These are phyloP conservation scores for Thomomys bottae DNA, from an alignment of 2,113 vertebrate genomes.

Conservation along the genomic window DNA sequence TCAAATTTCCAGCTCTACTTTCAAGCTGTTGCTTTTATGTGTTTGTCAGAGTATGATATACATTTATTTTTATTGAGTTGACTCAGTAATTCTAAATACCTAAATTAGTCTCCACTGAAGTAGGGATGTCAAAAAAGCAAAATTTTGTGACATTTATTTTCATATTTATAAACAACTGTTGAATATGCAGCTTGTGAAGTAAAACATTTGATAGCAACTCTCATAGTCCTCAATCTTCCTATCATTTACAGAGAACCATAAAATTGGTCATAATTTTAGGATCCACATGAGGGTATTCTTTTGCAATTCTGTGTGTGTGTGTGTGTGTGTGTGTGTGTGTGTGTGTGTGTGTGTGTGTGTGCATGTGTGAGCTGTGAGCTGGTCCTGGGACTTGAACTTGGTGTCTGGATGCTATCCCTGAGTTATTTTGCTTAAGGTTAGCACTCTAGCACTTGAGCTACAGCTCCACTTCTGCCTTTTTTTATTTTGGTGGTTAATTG, in stretches of 20 bases:
- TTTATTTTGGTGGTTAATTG: too few relatives aligned
- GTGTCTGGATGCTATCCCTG: too few relatives aligned
- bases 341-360: not conserved
- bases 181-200: not conserved
- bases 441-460: too few relatives aligned
- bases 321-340: not conserved
- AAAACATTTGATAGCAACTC: not conserved
- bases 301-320: not conserved
- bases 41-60: not conserved
- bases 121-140: not conserved
- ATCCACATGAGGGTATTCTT: not conserved
- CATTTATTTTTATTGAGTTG: slow-evolving; percentile 29
- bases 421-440: too few relatives aligned
- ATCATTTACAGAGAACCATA: not conserved
- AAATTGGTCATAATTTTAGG: not conserved
- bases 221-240: not conserved
- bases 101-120: not conserved
- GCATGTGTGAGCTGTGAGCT: too few relatives aligned
- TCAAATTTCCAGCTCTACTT: not conserved
- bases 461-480: too few relatives aligned
- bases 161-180: slow-evolving; percentile 33
- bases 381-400: too few relatives aligned
- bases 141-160: not conserved
- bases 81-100: slow-evolving; percentile 10
- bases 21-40: not conserved